Percentiles rank a stretch among this genome's conserved stretches.
phyloP scores from a whole-genome alignment of 1,140 invertebrate genomes.

The Drosophila equinoxialis region DNA sequence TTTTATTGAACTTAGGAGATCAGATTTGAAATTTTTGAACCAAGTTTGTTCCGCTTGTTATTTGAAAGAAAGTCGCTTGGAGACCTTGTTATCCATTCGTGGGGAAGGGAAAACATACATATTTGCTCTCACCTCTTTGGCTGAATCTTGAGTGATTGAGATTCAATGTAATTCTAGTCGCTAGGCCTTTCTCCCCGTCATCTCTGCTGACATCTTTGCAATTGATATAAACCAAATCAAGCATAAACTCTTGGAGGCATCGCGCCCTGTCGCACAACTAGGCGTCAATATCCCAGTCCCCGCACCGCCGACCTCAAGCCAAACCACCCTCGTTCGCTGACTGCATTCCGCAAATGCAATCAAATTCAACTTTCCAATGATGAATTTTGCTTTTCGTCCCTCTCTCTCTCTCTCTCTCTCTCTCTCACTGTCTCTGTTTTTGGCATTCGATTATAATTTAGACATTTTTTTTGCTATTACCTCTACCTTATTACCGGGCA shows the following conservation, averaged over 20 bases:
- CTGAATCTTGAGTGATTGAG: neutral
- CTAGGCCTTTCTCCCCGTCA: slow-evolving; percentile 8
- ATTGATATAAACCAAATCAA: slow-evolving; percentile 39
- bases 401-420: too few species aligned
- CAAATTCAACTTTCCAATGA: slow-evolving; percentile 64
- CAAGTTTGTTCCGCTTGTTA: too few species aligned
- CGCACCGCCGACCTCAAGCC: neutral
- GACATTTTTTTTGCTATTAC: slow-evolving; percentile 46
- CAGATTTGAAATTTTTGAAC: too few species aligned
- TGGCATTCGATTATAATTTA: slow-evolving; percentile 50
- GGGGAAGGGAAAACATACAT: too few species aligned
- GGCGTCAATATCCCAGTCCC: slow-evolving; percentile 20
- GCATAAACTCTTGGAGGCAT: slow-evolving; percentile 35
- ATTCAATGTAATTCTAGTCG: slow-evolving; percentile 19
- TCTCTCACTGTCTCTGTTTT: neutral
- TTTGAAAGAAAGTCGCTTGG: too few species aligned
- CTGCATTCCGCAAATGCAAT: slow-evolving; percentile 57
- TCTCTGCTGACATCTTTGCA: neutral
- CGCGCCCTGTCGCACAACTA: slow-evolving; percentile 50
- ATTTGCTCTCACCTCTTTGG: too few species aligned
- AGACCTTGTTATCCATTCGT: too few species aligned
- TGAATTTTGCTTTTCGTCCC: slow-evolving; percentile 37
- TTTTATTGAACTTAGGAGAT: neutral
- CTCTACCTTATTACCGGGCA: slow-evolving; percentile 39
- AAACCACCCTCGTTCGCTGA: neutral